Conservation (phyloP, 1,140 invertebrate species). For the Papilio glaucus region DNA sequence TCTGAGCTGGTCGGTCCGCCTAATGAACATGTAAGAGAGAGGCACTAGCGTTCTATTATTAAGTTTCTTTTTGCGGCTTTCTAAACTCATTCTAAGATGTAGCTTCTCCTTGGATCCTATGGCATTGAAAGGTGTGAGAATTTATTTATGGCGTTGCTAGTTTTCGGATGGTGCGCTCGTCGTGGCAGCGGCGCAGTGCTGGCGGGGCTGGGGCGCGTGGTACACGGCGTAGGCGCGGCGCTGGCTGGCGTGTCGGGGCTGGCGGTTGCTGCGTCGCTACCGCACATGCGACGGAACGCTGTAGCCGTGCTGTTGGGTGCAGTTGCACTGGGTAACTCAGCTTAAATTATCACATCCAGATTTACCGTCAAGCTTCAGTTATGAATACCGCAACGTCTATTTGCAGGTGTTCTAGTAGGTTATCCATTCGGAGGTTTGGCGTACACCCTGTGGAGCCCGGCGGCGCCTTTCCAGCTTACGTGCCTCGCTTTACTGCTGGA, state of each 20-base stretch:
- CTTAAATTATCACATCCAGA: background rate
- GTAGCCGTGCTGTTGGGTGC: conserved; percentile 63
- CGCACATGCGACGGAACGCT: conserved; percentile 62
- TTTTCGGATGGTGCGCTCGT: conserved; percentile 52
- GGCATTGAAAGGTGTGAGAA: no score
- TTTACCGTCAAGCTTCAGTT: background rate
- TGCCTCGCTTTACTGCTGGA: conserved; percentile 84
- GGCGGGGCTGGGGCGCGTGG: conserved; percentile 88
- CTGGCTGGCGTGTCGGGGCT: conserved; percentile 89
- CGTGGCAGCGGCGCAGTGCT: conserved; percentile 44
- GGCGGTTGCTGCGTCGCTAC: conserved; percentile 84
- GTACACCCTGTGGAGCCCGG: conserved; percentile 89
- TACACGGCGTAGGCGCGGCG: conserved; percentile 93
- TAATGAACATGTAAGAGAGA: no score
- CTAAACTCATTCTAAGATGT: no score
- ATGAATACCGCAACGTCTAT: conserved; percentile 74
- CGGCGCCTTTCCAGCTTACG: conserved; percentile 88
- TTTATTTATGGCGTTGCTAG: conserved; percentile 28
- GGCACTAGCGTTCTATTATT: no score
- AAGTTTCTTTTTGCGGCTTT: no score
- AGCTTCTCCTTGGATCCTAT: no score
- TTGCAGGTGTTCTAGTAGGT: conserved; percentile 88
- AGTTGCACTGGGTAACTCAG: conserved; percentile 60
- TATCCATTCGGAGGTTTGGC: conserved; percentile 91
- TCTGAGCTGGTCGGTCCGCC: no score